These are phyloP conservation scores for Holacanthella duospinosa DNA, from an alignment of 2,888 invertebrate species.

Conservation along the genomic window DNA sequence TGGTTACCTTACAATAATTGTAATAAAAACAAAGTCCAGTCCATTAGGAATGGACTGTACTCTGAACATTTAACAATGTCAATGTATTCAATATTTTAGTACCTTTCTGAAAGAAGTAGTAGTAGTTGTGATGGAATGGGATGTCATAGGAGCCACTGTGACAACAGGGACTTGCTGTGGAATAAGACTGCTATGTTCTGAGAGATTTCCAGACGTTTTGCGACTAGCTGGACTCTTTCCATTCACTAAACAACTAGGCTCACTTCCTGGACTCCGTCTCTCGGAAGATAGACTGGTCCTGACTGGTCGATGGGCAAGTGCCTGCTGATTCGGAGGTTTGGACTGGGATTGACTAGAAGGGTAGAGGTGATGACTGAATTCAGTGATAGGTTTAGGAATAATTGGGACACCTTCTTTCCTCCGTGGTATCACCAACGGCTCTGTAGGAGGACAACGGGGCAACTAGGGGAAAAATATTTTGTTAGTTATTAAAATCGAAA, in stretches of 20 bases:
- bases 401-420: conserved; percentile 8
- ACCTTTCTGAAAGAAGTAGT: conserved; percentile 25
- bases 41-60: no score
- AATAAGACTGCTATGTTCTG: not conserved
- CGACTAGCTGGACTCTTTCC: not conserved
- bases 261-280: no score
- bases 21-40: no score
- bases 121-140: conserved; percentile 15
- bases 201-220: not conserved
- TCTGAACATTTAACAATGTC: no score
- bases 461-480: conserved; percentile 16
- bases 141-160: conserved; percentile 36
- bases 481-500: not conserved
- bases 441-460: conserved; percentile 35
- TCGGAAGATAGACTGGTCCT: not conserved
- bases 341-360: not conserved
- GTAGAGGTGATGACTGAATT: not conserved
- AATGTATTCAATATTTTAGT: no score
- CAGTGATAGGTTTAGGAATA: not conserved
- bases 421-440: conserved; percentile 20
- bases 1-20: no score
- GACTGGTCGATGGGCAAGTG: not conserved
- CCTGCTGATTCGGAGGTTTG: not conserved
- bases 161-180: conserved; percentile 26
- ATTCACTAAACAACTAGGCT: no score